A percentile compares a stretch with the other conserved stretches of the same genome.
Conservation (phyloP, 2,797 vertebrate species). For the Staurois parvus region DNA sequence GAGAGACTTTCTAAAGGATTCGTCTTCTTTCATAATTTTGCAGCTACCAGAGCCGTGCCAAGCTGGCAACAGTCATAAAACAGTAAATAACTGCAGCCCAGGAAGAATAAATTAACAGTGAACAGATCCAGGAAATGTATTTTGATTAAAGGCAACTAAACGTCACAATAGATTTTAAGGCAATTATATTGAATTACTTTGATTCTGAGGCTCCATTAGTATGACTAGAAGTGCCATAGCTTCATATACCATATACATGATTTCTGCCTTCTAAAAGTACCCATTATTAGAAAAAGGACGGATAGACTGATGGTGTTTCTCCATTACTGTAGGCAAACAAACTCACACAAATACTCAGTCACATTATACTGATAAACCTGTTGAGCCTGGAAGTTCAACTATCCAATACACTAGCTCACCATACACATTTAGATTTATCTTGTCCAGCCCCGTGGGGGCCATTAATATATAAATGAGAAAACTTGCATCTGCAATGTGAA, state of each 20-base stretch:
- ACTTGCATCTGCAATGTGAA: too few relatives aligned
- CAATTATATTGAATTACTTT: neutral
- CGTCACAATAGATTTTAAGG: neutral
- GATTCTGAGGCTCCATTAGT: neutral
- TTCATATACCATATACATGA: neutral
- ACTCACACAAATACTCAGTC: too few relatives aligned
- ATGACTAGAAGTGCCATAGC: neutral
- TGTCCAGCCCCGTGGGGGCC: too few relatives aligned
- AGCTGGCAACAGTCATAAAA: neutral
- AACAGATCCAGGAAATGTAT: neutral
- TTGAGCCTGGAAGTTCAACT: neutral
- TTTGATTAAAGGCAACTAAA: neutral
- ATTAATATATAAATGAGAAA: too few relatives aligned
- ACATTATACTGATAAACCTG: neutral
- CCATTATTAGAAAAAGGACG: neutral
- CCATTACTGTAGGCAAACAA: too few relatives aligned
- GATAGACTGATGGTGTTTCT: too few relatives aligned
- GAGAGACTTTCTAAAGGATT: neutral
- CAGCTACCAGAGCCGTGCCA: neutral
- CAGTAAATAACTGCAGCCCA: neutral
- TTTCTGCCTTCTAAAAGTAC: neutral
- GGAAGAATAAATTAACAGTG: neutral
- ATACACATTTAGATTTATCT: too few relatives aligned
- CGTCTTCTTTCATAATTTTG: neutral
- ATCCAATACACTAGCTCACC: too few relatives aligned